Base-by-base conservation (phyloP, 1,140 invertebrate species). In the Kradibia gibbosae region DNA sequence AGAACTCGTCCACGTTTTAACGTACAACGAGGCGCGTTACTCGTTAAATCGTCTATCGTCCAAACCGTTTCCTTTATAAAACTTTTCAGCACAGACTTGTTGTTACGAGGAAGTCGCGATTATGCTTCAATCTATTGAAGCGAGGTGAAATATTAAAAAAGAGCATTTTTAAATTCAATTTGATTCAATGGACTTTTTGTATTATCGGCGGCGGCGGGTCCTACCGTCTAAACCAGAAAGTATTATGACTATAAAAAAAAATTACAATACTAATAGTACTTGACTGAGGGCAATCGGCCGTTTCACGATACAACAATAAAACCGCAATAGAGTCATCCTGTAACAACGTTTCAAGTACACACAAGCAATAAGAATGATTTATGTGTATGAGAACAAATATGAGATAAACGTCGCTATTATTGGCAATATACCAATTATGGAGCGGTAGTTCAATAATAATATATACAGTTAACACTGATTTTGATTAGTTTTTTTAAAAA, bases 251-350 rank as follows among this genome's bases (percentile, higher is more conserved):
- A n/a, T 36, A 65, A 70, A 39, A 70, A 70, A 65, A 36, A 17
- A 65, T 70, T 8, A 42, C 17, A 22, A 10, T 13, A 53, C 71
- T 73, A 73, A 73, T 73, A 28, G 42, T 15, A 53, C 42, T 53
- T 73, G 48, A 72, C n/a, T 72, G 39, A 72, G 36, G 5, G 20
- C 48, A 74, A 53, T 74, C 50, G 20, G 17, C 53, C 22, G 45
- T 62, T 62, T 42, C 55, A 13, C 31, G 39, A 45, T 11, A 15
- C 74, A 39, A 76, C 74, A 76, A 45, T 62, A 62, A 76, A 62
- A 39, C 50, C 53, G 53, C 72, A 75, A 75, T 75, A 75, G 72
- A 55, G 74, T 62, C 74, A 76, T 76, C 74, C 74, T 76, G 74
- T 76, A 76, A 76, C 36, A 57, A 76, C 13, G 22, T 62, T 76